These are phyloP conservation scores for Amblyteles armatorius DNA, from an alignment of 2,888 invertebrate species.

Conservation along the genomic window DNA sequence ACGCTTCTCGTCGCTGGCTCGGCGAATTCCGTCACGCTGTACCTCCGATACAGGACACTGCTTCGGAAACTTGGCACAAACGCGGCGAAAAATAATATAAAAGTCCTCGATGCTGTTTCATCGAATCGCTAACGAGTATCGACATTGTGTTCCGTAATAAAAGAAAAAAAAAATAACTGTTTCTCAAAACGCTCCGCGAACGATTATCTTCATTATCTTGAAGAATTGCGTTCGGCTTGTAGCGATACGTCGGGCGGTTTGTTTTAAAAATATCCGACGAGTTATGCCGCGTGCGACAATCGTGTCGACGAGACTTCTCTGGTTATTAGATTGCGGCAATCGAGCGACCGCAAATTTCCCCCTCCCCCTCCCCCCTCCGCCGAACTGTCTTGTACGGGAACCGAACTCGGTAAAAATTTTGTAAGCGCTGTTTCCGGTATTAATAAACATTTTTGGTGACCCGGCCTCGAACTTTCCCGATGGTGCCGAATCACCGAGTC, in stretches of 20 bases:
- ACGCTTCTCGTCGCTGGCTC: conserved; percentile 40
- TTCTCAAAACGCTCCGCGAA: background rate
- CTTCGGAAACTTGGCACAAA: conserved; percentile 7
- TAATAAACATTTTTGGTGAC: conserved; percentile 71
- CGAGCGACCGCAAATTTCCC: background rate
- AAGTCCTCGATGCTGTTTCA: conserved; percentile 20
- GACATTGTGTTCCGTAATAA: background rate
- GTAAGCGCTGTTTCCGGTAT: conserved; percentile 63
- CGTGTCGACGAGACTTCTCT: conserved; percentile 58
- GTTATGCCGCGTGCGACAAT: conserved; percentile 64
- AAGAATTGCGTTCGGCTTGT: background rate
- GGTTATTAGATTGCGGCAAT: conserved; percentile 27
- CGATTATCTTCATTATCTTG: conserved; percentile 18
- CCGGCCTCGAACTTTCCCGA: conserved; percentile 48
- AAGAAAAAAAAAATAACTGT: background rate
- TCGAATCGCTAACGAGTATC: conserved; percentile 11
- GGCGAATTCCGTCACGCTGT: conserved; percentile 71
- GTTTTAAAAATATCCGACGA: conserved; percentile 72
- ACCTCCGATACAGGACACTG: conserved; percentile 47
- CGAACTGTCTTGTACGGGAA: background rate
- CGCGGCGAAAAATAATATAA: conserved; percentile 4
- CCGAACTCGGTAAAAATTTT: conserved; percentile 40
- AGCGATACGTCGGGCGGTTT: conserved; percentile 12
- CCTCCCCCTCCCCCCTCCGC: background rate
- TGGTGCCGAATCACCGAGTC: conserved; percentile 4